These are phyloP conservation scores for Galeopterus variegatus DNA, from an alignment of 2,113 vertebrate species.

Conservation along the genomic window DNA sequence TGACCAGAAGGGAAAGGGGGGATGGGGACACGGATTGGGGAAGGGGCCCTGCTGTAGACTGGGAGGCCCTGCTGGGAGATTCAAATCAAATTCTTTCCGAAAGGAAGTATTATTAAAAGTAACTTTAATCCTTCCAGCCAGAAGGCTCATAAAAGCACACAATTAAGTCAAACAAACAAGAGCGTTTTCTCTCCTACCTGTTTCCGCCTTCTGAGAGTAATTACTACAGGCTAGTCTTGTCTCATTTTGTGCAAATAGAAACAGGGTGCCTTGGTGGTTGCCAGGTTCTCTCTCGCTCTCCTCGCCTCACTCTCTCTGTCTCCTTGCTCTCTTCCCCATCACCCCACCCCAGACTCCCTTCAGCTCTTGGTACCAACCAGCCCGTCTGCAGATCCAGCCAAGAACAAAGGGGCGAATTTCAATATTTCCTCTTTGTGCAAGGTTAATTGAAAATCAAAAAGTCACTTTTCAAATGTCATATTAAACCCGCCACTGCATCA, in stretches of 20 bases:
- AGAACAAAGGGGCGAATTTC: slow-evolving; percentile 87
- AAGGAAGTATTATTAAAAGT: slow-evolving; percentile 91
- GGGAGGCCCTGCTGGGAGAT: slow-evolving; percentile 89
- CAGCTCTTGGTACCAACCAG: slow-evolving; percentile 64
- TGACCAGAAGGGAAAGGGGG: slow-evolving; percentile 44
- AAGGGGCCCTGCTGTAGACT: slow-evolving; percentile 84
- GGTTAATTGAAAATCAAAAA: slow-evolving; percentile 91
- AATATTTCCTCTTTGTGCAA: slow-evolving; percentile 88
- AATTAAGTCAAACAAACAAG: slow-evolving; percentile 91
- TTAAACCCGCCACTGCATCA: slow-evolving; percentile 86
- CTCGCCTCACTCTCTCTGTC: not conserved
- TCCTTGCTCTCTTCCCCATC: not conserved
- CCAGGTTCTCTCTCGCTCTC: slow-evolving; percentile 40
- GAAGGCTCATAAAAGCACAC: slow-evolving; percentile 89
- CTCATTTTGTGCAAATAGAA: slow-evolving; percentile 83
- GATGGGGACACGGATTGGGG: slow-evolving; percentile 8
- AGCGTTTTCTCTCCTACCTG: slow-evolving; percentile 88
- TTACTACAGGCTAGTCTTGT: slow-evolving; percentile 85
- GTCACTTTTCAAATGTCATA: slow-evolving; percentile 88
- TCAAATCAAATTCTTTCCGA: slow-evolving; percentile 89
- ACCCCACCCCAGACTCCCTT: slow-evolving; percentile 38
- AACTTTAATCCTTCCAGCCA: slow-evolving; percentile 91
- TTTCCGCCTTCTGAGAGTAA: slow-evolving; percentile 89
- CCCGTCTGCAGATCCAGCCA: slow-evolving; percentile 75
- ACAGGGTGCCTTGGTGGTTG: slow-evolving; percentile 69